Conservation (phyloP, 30 jellyfish, hydroid and myxozoan species). For the Mastigias papua region DNA sequence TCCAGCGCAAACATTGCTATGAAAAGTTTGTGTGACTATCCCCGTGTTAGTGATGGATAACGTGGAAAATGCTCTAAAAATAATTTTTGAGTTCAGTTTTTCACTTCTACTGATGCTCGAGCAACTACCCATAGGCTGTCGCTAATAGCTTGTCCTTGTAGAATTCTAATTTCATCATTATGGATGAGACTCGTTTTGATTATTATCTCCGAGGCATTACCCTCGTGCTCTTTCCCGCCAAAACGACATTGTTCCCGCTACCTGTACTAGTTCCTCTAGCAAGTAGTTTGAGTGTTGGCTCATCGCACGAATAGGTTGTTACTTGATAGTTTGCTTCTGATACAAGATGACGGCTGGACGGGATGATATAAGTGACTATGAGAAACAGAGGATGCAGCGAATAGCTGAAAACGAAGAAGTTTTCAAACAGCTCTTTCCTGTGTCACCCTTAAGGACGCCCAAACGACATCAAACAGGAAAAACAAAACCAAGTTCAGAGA, state of each 20-base stretch:
- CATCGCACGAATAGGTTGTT: too few relatives aligned
- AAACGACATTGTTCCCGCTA: not conserved
- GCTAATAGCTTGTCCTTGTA: not conserved
- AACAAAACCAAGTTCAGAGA: not conserved
- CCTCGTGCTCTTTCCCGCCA: not conserved
- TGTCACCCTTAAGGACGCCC: not conserved
- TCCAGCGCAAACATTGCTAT: too few relatives aligned
- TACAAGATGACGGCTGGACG: not conserved
- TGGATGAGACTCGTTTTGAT: not conserved
- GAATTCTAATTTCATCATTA: not conserved
- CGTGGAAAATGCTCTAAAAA: too few relatives aligned
- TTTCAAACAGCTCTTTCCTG: conserved; percentile 90
- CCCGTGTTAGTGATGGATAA: too few relatives aligned
- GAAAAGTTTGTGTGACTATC: too few relatives aligned
- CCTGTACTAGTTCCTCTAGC: too few relatives aligned
- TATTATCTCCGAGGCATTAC: not conserved
- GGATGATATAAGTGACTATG: conserved; percentile 66
- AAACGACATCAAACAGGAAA: not conserved
- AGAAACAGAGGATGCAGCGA: conserved; percentile 61
- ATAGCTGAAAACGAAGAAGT: conserved; percentile 75
- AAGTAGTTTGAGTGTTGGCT: too few relatives aligned
- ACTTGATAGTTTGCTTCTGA: too few relatives aligned
- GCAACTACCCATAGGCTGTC: not conserved
- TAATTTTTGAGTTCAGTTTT: too few relatives aligned
- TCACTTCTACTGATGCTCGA: too few relatives aligned